A percentile compares a stretch with the other conserved stretches of the same genome.
These are phyloP conservation scores for Esox masquinongy DNA, from an alignment of 2,797 vertebrate species.

Conservation along the genomic window DNA sequence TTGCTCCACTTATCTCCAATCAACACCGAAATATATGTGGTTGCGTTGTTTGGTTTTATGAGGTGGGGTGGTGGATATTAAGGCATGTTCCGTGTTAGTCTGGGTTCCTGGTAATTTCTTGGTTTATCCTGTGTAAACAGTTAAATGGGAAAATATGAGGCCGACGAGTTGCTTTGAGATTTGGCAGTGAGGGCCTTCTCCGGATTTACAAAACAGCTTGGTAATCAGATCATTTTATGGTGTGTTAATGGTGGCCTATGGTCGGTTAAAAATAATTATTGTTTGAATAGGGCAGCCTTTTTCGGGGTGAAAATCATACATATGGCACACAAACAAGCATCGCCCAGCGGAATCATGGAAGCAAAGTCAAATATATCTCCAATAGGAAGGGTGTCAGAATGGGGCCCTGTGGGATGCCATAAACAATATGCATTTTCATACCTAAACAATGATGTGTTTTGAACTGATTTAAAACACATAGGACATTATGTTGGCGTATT, in stretches of 20 bases:
- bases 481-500: too few relatives aligned
- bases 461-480: too few relatives aligned
- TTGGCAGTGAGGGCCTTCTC: conserved; percentile 8
- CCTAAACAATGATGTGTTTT: too few relatives aligned
- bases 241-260: conserved; percentile 25
- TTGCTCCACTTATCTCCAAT: conserved; percentile 17
- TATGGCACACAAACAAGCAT: conserved; percentile 7
- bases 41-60: conserved; percentile 17
- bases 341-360: background rate
- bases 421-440: background rate
- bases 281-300: background rate
- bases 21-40: conserved; percentile 23
- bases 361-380: background rate
- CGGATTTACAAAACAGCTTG: conserved; percentile 26
- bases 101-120: conserved; percentile 13
- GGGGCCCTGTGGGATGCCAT: background rate
- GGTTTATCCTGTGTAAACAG: conserved; percentile 14
- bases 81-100: conserved; percentile 6
- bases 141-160: conserved; percentile 13
- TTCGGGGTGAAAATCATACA: background rate
- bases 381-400: background rate
- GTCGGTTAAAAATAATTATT: background rate
- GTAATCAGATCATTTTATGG: conserved; percentile 27
- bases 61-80: conserved; percentile 14
- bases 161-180: conserved; percentile 1